These are phyloP conservation scores for Fundulus diaphanus DNA, from an alignment of 2,797 vertebrate genomes.

Conservation along the genomic window DNA sequence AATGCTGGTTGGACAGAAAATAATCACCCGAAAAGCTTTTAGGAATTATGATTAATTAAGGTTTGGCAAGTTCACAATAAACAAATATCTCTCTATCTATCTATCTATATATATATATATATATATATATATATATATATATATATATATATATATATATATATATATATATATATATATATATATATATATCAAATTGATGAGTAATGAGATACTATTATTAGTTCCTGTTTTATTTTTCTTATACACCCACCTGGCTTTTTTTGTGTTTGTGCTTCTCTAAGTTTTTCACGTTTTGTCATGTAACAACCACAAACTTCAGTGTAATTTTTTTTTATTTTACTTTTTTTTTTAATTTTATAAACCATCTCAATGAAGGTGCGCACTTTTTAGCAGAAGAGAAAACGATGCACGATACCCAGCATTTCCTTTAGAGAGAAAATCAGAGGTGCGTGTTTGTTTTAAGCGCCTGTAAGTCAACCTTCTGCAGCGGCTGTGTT, in stretches of 20 bases:
- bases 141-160: background rate
- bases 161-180: background rate
- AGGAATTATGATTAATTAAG: constrained; percentile 1
- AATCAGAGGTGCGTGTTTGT: background rate
- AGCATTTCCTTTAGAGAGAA: background rate
- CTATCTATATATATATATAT: background rate
- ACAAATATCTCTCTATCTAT: too few relatives aligned
- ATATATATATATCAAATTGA: background rate
- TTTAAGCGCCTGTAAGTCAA: background rate
- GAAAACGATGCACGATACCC: background rate
- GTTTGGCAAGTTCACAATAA: background rate
- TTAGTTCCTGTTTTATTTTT: background rate
- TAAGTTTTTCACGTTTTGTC: background rate
- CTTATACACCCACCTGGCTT: background rate
- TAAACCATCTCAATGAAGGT: background rate
- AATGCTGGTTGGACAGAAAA: background rate
- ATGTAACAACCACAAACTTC: background rate
- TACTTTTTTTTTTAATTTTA: background rate
- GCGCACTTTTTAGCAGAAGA: background rate
- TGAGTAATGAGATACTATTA: background rate
- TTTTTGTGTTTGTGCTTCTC: background rate
- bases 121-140: background rate
- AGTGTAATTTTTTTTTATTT: background rate
- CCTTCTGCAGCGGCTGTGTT: background rate
- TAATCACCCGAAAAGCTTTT: background rate